These are phyloP conservation scores for Acrobasis repandana DNA, from an alignment of 2,888 invertebrate species.

Conservation along the genomic window DNA sequence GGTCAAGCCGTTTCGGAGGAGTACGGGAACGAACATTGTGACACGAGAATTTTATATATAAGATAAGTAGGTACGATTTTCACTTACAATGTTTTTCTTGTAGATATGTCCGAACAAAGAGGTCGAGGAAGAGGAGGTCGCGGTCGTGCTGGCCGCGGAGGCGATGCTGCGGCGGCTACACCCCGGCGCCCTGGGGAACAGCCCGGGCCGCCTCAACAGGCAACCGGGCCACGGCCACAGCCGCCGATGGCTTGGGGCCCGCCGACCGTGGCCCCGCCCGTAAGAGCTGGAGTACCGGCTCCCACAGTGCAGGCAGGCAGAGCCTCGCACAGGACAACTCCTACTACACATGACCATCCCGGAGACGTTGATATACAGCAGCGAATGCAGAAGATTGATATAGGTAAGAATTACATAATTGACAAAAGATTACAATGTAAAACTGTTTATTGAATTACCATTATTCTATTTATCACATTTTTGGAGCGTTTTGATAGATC, in stretches of 20 bases:
- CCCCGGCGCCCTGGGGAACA: constrained; percentile 51
- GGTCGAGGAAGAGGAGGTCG: constrained; percentile 66
- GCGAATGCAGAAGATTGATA: constrained; percentile 57
- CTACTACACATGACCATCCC: constrained; percentile 64
- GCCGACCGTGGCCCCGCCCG: constrained; percentile 56
- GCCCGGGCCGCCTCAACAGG: constrained; percentile 27
- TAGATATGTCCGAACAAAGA: constrained; percentile 54
- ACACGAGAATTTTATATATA: no score
- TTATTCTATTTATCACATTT: not conserved
- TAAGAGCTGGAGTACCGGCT: constrained; percentile 60
- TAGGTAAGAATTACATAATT: constrained; percentile 44
- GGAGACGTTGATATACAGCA: constrained; percentile 70
- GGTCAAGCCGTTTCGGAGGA: no score
- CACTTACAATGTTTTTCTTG: no score
- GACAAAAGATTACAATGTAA: not conserved
- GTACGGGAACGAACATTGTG: no score
- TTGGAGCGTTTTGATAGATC: no score
- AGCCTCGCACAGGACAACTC: constrained; percentile 59
- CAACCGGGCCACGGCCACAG: constrained; percentile 55
- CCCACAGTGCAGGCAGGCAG: constrained; percentile 55
- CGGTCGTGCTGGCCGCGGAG: constrained; percentile 65
- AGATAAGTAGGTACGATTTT: no score
- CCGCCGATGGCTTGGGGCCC: constrained; percentile 71
- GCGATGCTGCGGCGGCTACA: constrained; percentile 47
- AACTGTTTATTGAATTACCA: not conserved